phyloP scores from a whole-genome alignment of 2,888 invertebrate species.

The Mimachlamys varia region DNA sequence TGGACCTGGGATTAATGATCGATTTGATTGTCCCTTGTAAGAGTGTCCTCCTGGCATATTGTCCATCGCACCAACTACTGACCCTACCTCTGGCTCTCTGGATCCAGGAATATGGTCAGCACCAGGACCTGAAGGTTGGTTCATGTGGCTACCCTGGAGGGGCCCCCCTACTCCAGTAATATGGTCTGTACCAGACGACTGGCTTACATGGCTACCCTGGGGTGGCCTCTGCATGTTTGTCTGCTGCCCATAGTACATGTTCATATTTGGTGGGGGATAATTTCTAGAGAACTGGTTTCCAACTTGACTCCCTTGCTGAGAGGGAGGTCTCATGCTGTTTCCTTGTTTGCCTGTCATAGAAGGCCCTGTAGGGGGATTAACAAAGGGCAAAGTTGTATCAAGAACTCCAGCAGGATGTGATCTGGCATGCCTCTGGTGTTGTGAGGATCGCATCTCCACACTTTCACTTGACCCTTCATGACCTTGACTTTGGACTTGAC shows the following conservation, averaged over 20 bases:
- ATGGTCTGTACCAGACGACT: background rate
- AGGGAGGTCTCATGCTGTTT: background rate
- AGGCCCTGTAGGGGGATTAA: constrained; percentile 49
- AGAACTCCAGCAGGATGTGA: constrained; percentile 45
- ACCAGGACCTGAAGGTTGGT: background rate
- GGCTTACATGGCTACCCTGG: background rate
- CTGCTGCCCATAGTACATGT: constrained; percentile 26
- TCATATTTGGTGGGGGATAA: constrained; percentile 1
- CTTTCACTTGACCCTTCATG: constrained; percentile 35
- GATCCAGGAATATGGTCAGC: background rate
- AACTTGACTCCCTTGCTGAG: background rate
- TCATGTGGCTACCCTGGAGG: background rate
- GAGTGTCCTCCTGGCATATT: background rate
- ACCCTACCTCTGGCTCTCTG: background rate
- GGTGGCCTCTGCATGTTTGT: background rate
- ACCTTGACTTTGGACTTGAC: constrained; percentile 36
- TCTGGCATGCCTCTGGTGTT: constrained; percentile 37
- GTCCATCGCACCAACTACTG: background rate
- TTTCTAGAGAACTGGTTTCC: background rate
- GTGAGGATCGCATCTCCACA: constrained; percentile 41
- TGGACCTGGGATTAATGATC: constrained; percentile 28
- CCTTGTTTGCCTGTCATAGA: constrained; percentile 44
- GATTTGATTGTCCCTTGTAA: background rate
- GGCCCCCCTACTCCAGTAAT: constrained; percentile 6
- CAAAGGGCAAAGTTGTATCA: constrained; percentile 40